Evolutionary conservation across 2,888 invertebrate genomes (phyloP).

Genomic region (Cryptophagus acutangulus): DNA sequence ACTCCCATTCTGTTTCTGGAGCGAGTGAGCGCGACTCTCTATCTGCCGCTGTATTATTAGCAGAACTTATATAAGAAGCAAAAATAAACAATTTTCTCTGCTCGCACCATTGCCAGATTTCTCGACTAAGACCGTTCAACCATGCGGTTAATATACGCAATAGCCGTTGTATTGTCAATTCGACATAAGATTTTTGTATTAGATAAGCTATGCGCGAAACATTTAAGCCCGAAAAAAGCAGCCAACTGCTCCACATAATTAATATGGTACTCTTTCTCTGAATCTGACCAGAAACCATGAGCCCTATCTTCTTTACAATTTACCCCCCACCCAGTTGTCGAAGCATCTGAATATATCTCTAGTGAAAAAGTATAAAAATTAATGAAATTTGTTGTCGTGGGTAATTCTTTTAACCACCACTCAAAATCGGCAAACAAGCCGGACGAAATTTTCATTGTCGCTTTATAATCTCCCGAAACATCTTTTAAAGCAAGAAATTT

Average conservation of each 20-base stretch:
- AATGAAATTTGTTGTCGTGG: slow-evolving; percentile 9
- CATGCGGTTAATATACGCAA: not conserved
- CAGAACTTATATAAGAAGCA: slow-evolving; percentile 4
- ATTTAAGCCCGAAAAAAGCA: slow-evolving; percentile 4
- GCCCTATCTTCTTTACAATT: slow-evolving; percentile 11
- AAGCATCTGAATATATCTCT: slow-evolving; percentile 24
- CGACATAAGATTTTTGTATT: not conserved
- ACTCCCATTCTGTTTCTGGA: not conserved
- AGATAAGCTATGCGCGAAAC: not conserved
- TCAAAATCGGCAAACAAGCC: slow-evolving; percentile 10
- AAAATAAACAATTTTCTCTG: slow-evolving; percentile 1
- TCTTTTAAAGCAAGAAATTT: slow-evolving; percentile 18
- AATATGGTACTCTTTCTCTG: slow-evolving; percentile 14
- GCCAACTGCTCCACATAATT: too few species aligned
- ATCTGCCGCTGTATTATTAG: slow-evolving; percentile 1
- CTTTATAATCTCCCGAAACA: slow-evolving; percentile 12
- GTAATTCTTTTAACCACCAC: slow-evolving; percentile 23
- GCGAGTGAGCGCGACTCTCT: not conserved
- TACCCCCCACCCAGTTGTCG: too few species aligned
- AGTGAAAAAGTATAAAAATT: slow-evolving; percentile 11
- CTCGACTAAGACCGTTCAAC: not conserved
- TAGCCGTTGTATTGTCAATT: slow-evolving; percentile 2
- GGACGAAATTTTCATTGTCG: slow-evolving; percentile 3
- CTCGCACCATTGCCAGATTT: slow-evolving; percentile 15
- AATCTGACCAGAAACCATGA: slow-evolving; percentile 19